Percentiles rank a stretch among this genome's conserved stretches.
Conservation (phyloP, 2,888 invertebrate species). For the Agrotis segetum region DNA sequence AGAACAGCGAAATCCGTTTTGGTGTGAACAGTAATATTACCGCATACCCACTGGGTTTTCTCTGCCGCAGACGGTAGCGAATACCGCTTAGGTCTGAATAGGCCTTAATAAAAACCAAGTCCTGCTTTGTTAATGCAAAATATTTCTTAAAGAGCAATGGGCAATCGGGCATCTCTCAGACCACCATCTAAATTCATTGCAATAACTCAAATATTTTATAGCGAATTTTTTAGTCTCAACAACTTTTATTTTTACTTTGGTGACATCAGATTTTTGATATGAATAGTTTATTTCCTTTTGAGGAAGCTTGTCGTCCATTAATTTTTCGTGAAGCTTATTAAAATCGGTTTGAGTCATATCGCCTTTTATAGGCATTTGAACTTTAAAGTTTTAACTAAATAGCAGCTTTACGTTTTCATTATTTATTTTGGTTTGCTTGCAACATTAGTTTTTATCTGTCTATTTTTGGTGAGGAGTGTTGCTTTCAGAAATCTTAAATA, state of each 20-base stretch:
- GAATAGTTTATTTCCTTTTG: constrained; percentile 34
- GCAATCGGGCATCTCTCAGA: background rate
- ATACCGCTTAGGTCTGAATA: no score
- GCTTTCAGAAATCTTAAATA: no score
- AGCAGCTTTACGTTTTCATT: background rate
- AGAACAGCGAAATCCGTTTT: no score
- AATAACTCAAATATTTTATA: constrained; percentile 36
- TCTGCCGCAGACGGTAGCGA: no score
- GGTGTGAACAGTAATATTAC: no score
- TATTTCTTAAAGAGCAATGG: background rate
- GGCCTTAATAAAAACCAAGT: no score
- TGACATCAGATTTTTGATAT: constrained; percentile 47
- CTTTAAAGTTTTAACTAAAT: constrained; percentile 24
- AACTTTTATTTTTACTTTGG: constrained; percentile 33
- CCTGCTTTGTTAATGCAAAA: background rate
- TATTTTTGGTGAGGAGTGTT: no score
- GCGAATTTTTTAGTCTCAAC: constrained; percentile 18
- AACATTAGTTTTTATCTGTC: background rate
- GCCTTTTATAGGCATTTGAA: constrained; percentile 36
- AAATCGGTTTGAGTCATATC: constrained; percentile 10
- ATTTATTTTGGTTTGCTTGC: background rate
- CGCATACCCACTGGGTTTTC: no score
- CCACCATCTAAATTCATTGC: background rate
- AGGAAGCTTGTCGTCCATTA: constrained; percentile 45
- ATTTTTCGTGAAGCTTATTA: constrained; percentile 24